Conservation (phyloP, 2,113 vertebrate genomes). For the Dipodomys merriami region DNA sequence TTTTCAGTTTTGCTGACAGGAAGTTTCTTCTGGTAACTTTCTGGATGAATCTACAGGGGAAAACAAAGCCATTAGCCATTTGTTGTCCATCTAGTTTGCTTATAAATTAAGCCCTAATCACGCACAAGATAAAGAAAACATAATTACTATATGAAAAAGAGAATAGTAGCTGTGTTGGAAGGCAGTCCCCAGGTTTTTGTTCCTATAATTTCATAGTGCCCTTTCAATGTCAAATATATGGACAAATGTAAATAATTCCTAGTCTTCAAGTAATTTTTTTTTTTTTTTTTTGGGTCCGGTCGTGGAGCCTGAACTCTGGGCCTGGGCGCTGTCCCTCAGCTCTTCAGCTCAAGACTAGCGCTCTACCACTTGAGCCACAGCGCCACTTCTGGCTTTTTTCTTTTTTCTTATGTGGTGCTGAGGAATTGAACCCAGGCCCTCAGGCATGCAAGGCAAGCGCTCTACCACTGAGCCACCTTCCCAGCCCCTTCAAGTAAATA, state of each 20-base stretch:
- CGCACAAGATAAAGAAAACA: not conserved
- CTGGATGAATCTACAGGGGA: constrained; percentile 75
- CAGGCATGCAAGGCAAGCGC: no score
- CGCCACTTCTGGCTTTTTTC: no score
- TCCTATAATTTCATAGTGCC: not conserved
- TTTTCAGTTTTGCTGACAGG: constrained; percentile 73
- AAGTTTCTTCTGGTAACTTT: constrained; percentile 79
- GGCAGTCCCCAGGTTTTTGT: not conserved
- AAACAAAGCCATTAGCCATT: constrained; percentile 54
- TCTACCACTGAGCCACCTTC: no score
- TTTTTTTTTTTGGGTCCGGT: no score
- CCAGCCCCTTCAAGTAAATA: not conserved
- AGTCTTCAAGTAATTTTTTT: not conserved
- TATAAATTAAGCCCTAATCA: not conserved
- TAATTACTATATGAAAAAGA: not conserved
- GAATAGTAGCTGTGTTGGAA: not conserved
- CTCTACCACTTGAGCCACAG: no score
- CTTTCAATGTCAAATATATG: not conserved
- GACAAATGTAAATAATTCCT: constrained; percentile 36
- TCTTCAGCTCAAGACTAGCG: no score
- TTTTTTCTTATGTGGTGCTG: no score
- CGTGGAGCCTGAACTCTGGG: no score
- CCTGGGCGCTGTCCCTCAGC: no score
- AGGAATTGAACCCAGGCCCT: no score
- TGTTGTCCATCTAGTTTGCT: not conserved